Conservation (phyloP, 1,140 invertebrate species). For the Eciton burchellii region DNA sequence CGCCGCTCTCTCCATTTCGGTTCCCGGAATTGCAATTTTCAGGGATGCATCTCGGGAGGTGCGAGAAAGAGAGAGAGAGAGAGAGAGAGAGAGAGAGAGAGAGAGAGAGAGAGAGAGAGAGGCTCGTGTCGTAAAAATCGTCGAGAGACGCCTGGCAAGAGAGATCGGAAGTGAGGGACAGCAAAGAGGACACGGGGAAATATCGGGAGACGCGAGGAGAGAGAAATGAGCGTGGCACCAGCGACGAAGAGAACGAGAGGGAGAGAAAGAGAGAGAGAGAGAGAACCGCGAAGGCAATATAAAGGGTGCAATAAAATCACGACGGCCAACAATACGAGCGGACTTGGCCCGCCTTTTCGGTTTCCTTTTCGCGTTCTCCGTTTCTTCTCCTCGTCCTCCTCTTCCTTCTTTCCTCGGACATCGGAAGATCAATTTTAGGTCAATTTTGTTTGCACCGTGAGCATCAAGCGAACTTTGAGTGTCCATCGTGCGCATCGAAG, state of each 20-base stretch:
- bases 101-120: slow-evolving; percentile 20
- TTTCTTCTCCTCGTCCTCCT: slow-evolving; percentile 9
- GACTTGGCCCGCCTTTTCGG: slow-evolving; percentile 63
- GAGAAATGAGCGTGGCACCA: slow-evolving; percentile 56
- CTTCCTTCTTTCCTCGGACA: background rate
- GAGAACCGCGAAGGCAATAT: slow-evolving; percentile 69
- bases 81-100: slow-evolving; percentile 20
- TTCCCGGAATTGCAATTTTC: slow-evolving; percentile 54
- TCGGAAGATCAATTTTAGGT: slow-evolving; percentile 47
- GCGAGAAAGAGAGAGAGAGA: slow-evolving; percentile 15
- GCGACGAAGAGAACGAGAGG: background rate
- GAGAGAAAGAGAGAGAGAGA: slow-evolving; percentile 28
- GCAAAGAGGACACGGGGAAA: background rate
- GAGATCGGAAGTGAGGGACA: slow-evolving; percentile 45
- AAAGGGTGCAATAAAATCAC: slow-evolving; percentile 76
- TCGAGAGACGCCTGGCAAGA: slow-evolving; percentile 31
- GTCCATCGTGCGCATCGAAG: too few relatives aligned
- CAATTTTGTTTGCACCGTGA: slow-evolving; percentile 71
- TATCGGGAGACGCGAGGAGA: background rate
- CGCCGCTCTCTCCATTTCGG: background rate
- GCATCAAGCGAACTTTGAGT: background rate
- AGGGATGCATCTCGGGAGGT: slow-evolving; percentile 48
- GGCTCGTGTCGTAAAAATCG: slow-evolving; percentile 68
- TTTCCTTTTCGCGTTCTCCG: slow-evolving; percentile 45
- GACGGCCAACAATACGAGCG: slow-evolving; percentile 71